Base-by-base conservation (phyloP, 1,140 invertebrate genomes). In the Ooceraea biroi region DNA sequence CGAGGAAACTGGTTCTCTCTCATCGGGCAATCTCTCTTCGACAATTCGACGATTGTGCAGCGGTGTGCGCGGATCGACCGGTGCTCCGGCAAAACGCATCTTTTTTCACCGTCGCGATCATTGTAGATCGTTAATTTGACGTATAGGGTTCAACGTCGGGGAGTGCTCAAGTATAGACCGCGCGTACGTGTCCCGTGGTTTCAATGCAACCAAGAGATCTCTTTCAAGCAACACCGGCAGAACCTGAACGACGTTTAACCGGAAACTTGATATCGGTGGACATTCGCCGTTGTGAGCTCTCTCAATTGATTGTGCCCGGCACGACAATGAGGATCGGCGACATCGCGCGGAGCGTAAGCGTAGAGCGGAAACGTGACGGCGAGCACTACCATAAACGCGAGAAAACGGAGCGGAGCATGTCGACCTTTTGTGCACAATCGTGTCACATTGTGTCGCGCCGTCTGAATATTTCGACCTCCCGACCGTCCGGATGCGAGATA, bases 211-310 rank as follows among this genome's bases (percentile, higher is more conserved):
- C 36, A 7, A 25, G 27, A 52, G 41, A 58, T 72, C 87, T 69
- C 84, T 89, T 89, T 89, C 84, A 86, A 86, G 80, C 69, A 74
- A 69, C 80, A 89, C 80, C 87, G 87, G 72, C 84, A 71, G 48
- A 76, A 84, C 86, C 78, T 78, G 83, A 83, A 85, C 84, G 87
- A 89, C 84, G 68, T 89, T 88, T 89, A 89, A 86, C 88, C 88
- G 88, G 88, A 86, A 88, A 89, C 84, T 84, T 89, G 88, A 89
- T 89, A 89, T 89, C 88, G 87, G 87, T 89, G 88, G 88, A 89
- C 88, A 88, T 88, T 89, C 88, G 66, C 57, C 74, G 78, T 63
- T 41, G 52, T 41, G 65, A 50, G 76, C 65, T 88, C 87, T 86
- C 86, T 89, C 87, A 88, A 89, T 89, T 82, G 88, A 88, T 88